Conservation (phyloP, 2,797 vertebrate species). For the Telmatherina bonti region DNA sequence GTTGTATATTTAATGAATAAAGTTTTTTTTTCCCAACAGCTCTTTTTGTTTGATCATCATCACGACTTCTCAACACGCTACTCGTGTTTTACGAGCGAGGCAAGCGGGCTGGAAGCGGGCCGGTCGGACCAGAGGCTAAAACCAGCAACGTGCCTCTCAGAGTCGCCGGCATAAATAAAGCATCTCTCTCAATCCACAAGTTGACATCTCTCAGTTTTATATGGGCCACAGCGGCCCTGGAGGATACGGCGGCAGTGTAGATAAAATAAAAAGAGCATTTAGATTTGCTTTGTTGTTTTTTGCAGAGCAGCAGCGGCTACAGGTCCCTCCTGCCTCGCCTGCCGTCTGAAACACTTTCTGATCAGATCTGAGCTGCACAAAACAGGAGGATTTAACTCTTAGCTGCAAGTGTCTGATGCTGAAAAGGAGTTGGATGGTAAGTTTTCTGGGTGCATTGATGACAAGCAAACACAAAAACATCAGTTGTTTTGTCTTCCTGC, state of each 20-base stretch:
- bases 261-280: conserved; percentile 78
- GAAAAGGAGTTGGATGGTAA: conserved; percentile 1
- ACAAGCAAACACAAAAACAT: neutral
- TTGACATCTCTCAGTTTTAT: conserved; percentile 72
- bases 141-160: conserved; percentile 37
- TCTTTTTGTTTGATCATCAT: conserved; percentile 5
- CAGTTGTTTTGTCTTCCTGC: conserved; percentile 9
- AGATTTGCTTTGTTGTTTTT: conserved; percentile 75
- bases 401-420: conserved; percentile 27
- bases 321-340: conserved; percentile 52
- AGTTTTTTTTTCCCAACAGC: neutral
- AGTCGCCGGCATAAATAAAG: conserved; percentile 65
- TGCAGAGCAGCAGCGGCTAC: conserved; percentile 57
- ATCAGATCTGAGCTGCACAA: conserved; percentile 50
- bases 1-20: conserved; percentile 29
- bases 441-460: conserved; percentile 9
- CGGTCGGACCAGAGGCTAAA: conserved; percentile 22
- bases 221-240: conserved; percentile 66
- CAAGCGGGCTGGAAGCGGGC: conserved; percentile 11
- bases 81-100: neutral
- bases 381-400: conserved; percentile 17
- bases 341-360: conserved; percentile 39
- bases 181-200: conserved; percentile 57
- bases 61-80: conserved; percentile 5
- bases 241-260: conserved; percentile 72